These are phyloP conservation scores for Eudasyphora cyanicolor DNA, from an alignment of 2,888 invertebrate genomes.

Conservation along the genomic window DNA sequence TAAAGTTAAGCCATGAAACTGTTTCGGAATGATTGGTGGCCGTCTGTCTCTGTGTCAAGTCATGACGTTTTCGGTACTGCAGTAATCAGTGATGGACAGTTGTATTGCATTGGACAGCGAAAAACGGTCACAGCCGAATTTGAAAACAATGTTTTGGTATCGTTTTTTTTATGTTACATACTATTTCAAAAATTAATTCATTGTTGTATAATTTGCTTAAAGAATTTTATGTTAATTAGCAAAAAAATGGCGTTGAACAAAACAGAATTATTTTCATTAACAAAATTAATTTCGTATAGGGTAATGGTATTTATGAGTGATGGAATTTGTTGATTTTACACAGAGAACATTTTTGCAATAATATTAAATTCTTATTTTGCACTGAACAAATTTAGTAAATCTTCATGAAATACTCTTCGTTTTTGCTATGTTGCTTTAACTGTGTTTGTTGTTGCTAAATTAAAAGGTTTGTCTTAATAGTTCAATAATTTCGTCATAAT, in stretches of 20 bases:
- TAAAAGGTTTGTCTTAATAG: no score
- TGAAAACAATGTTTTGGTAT: background rate
- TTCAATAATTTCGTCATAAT: no score
- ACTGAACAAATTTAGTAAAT: no score
- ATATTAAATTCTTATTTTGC: no score
- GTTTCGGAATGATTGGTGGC: background rate
- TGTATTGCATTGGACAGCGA: background rate
- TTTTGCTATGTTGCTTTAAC: no score
- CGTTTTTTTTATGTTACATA: background rate
- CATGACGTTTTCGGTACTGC: background rate
- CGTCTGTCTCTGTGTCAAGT: background rate
- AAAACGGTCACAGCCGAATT: background rate
- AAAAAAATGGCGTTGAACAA: background rate
- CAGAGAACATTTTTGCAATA: no score
- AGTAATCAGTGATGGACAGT: background rate
- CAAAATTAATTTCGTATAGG: background rate
- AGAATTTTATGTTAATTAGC: conserved; percentile 20
- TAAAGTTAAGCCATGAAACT: background rate
- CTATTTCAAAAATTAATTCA: background rate
- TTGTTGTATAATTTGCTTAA: conserved; percentile 9
- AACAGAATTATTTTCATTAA: background rate
- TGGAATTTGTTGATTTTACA: background rate
- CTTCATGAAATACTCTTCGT: no score
- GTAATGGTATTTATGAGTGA: background rate
- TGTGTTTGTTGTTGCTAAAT: no score